phyloP scores from a whole-genome alignment of 2,797 vertebrate species.

The Mus minutoides region DNA sequence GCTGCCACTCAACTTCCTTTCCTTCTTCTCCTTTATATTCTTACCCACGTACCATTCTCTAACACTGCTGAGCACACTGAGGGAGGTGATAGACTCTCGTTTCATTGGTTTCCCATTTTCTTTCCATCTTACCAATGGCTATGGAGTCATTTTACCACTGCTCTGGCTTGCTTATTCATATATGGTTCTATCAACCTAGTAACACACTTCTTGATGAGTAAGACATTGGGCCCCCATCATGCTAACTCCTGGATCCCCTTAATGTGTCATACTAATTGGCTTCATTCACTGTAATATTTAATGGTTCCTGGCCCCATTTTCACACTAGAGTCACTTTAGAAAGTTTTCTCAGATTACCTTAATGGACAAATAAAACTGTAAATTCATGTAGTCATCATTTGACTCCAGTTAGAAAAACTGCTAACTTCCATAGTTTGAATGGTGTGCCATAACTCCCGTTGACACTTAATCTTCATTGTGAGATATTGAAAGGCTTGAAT shows the following conservation, averaged over 20 bases:
- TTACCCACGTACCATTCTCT: not conserved
- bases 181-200: not conserved
- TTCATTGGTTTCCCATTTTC: not conserved
- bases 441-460: not conserved
- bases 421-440: not conserved
- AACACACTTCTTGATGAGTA: not conserved
- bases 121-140: not conserved
- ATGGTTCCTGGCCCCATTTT: not conserved
- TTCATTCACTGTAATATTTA: not conserved
- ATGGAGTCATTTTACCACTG: not conserved
- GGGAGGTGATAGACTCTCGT: not conserved
- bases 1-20: not conserved
- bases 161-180: constrained; percentile 33
- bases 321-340: not conserved
- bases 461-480: not conserved
- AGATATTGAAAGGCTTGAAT: not conserved
- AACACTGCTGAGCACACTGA: not conserved
- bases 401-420: not conserved
- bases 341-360: not conserved
- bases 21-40: not conserved
- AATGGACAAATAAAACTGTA: not conserved
- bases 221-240: not conserved
- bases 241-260: not conserved
- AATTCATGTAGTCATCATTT: constrained; percentile 7
- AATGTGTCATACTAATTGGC: not conserved